Evolutionary conservation across 2,888 invertebrate genomes (phyloP).

Genomic region (Acrobasis suavella): DNA sequence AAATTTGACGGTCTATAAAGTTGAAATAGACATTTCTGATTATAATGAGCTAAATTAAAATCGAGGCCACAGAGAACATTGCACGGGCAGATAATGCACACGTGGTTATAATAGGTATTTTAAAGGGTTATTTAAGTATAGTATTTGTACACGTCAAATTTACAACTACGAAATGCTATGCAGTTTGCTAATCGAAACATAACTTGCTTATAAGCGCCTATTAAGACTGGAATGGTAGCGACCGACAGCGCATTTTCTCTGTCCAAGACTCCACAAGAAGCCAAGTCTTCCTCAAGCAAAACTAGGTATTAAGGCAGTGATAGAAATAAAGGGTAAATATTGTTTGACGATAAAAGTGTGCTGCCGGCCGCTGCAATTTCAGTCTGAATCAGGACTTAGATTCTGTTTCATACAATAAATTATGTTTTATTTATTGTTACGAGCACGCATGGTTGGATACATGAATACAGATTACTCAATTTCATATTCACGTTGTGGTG

Average conservation of each 20-base stretch:
- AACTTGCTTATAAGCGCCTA: background rate
- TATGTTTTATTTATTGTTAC: background rate
- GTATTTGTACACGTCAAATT: background rate
- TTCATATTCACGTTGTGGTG: no score
- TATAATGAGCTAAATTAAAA: conserved; percentile 26
- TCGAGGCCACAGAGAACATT: conserved; percentile 32
- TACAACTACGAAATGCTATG: background rate
- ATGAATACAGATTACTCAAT: no score
- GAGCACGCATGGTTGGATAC: background rate
- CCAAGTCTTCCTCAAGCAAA: no score
- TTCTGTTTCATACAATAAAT: background rate
- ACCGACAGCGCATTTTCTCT: no score
- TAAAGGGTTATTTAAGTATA: background rate
- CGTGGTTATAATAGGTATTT: conserved; percentile 14
- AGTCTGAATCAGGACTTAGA: no score
- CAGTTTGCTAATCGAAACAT: background rate
- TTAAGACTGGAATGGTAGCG: background rate
- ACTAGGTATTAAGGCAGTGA: no score
- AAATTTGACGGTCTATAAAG: conserved; percentile 37
- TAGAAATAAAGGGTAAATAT: no score
- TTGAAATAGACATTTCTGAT: conserved; percentile 35
- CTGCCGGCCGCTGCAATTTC: no score
- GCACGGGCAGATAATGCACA: conserved; percentile 16
- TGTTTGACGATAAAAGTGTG: no score
- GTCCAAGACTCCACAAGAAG: no score